These are phyloP conservation scores for Drosophila nigricruria DNA, from an alignment of 2,888 invertebrate genomes.

Conservation along the genomic window DNA sequence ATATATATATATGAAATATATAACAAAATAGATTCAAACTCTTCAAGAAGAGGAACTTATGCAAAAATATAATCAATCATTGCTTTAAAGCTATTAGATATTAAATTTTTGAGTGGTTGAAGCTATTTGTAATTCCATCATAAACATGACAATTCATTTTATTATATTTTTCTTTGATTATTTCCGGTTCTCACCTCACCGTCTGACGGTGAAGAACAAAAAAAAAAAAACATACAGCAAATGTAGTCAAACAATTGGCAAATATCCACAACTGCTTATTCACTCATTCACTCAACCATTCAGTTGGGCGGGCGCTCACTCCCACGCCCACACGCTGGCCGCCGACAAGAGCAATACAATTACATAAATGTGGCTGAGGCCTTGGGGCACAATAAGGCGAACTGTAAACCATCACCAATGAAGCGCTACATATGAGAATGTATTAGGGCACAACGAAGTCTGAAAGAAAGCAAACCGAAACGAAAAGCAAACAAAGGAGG, in stretches of 20 bases:
- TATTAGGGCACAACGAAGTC: slow-evolving; percentile 1
- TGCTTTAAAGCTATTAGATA: too few relatives aligned
- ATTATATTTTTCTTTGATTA: not conserved
- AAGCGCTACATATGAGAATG: slow-evolving; percentile 49
- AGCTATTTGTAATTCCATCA: not conserved
- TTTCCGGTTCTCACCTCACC: not conserved
- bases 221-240: slow-evolving; percentile 8
- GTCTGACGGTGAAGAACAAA: slow-evolving; percentile 1
- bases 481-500: slow-evolving; percentile 52
- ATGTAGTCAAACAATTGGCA: slow-evolving; percentile 28
- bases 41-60: too few relatives aligned
- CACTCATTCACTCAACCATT: slow-evolving; percentile 30
- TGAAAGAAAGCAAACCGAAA: slow-evolving; percentile 23
- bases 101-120: not conserved
- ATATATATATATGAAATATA: too few relatives aligned
- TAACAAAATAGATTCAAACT: too few relatives aligned
- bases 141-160: not conserved
- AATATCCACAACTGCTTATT: slow-evolving; percentile 23
- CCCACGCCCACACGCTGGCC: slow-evolving; percentile 4
- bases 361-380: slow-evolving; percentile 59
- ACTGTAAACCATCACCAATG: slow-evolving; percentile 63
- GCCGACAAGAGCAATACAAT: slow-evolving; percentile 50
- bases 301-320: slow-evolving; percentile 2
- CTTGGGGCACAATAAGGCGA: slow-evolving; percentile 62
- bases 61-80: not conserved